Evolutionary conservation across 2,797 vertebrate genomes (phyloP), one percentile per base, ranked within the genome.

Genomic region (Echeneis naucrates): DNA sequence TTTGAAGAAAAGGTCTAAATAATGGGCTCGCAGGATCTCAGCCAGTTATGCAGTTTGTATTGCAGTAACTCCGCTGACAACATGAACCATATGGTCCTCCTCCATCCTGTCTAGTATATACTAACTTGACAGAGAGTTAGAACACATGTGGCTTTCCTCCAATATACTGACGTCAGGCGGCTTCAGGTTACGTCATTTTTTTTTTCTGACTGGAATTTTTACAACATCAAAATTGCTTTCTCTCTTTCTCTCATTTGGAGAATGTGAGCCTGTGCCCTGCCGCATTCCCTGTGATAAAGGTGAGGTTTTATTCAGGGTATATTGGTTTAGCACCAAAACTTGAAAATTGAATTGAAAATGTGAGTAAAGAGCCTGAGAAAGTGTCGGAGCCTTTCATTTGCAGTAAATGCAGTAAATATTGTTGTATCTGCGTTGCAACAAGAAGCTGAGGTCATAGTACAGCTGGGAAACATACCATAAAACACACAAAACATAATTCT

Each of bases 1-100:
- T 44, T 57, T 48, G 33, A 42, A 68, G 51, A 37, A 37, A 45
- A 33, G 19, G 30, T 37, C 23, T 62, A n/a, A 11, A 55, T 70
- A 77, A 80, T 68, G 59, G 37, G 11, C 64, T 72, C 40, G 55
- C 40, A 80, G 70, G 75, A 83, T 68, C 60, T 66, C 69, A 57
- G 81, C 83, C 85, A 87, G 71, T 53, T 60, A 69, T 52, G 50
- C 55, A 55, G 57, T 53, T 76, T 17, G 1, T 58, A 7, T 48
- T 68, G 61, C 68, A 66, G 45, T 48, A 57, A 73, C 59, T 72
- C 51, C 23, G 61, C n/a, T 48, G 62, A 68, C 47, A 78, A 75
- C 54, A 56, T 24, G 42, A 21, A 86, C 32, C 89, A 85, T 82
- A 77, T 85, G 88, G 77, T 88, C 35, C 60, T 40, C 69, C 58